phyloP scores from a whole-genome alignment of 2,797 vertebrate genomes.

The Bovichtus diacanthus region DNA sequence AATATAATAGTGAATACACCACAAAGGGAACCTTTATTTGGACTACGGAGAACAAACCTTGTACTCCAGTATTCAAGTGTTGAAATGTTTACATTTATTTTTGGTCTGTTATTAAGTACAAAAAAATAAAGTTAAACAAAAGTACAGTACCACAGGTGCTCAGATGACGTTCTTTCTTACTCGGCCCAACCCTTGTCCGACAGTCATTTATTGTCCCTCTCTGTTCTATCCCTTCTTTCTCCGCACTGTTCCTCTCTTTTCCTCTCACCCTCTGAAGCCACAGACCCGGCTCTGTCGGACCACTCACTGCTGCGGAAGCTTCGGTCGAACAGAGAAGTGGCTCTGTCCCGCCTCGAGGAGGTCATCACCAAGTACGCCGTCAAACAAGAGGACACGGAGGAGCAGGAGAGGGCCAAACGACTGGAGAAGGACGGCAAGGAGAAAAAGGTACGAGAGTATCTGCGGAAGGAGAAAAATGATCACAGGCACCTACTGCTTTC shows the following conservation, averaged over 20 bases:
- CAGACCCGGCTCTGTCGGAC: constrained; percentile 88
- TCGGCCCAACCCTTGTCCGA: background rate
- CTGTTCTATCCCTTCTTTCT: too few species aligned
- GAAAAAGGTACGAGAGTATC: constrained; percentile 66
- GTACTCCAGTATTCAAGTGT: background rate
- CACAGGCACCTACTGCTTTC: background rate
- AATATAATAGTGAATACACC: background rate
- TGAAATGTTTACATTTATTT: background rate
- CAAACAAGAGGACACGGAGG: constrained; percentile 88
- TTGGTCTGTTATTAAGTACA: background rate
- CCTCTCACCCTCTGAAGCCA: constrained; percentile 62
- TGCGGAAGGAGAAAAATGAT: background rate
- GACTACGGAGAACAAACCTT: background rate
- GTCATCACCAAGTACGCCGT: constrained; percentile 88
- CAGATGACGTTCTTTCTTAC: background rate
- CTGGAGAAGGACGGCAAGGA: constrained; percentile 66
- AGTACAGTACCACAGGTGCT: background rate
- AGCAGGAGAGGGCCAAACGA: constrained; percentile 80
- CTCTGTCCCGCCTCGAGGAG: constrained; percentile 85
- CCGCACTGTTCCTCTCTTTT: background rate
- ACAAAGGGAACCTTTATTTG: background rate
- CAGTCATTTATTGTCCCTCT: background rate
- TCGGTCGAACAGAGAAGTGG: constrained; percentile 85
- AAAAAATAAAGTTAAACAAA: background rate
- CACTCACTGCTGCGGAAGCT: constrained; percentile 79